These are phyloP conservation scores for Digitonthophagus gazella DNA, from an alignment of 2,888 invertebrate species.

Conservation along the genomic window DNA sequence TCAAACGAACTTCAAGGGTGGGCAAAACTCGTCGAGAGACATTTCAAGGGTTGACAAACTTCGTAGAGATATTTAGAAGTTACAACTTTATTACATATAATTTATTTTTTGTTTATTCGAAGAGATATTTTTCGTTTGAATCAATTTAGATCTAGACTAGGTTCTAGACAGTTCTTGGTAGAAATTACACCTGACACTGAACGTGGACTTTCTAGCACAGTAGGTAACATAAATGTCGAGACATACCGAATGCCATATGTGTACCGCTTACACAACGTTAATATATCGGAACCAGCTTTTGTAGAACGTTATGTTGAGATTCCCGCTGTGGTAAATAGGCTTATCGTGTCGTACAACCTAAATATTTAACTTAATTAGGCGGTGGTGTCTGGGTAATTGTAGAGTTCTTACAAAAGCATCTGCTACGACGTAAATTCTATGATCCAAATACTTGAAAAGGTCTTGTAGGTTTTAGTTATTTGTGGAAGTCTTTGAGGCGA, in stretches of 20 bases:
- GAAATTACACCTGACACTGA: neutral
- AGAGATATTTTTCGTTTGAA: neutral
- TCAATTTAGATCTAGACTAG: neutral
- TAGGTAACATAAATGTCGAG: neutral
- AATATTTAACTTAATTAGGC: neutral
- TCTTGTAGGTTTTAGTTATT: neutral
- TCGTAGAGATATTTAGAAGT: too few relatives aligned
- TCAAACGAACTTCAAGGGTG: too few relatives aligned
- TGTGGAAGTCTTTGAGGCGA: neutral
- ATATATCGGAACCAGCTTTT: neutral
- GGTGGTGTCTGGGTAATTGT: too few relatives aligned
- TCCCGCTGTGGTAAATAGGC: neutral
- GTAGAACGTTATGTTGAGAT: neutral
- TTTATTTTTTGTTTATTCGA: too few relatives aligned
- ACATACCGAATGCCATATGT: neutral
- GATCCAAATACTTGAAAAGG: neutral
- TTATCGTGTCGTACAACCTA: neutral
- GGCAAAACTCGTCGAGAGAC: too few relatives aligned
- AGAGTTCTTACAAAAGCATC: too few relatives aligned
- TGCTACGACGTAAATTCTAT: neutral
- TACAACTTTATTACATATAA: too few relatives aligned
- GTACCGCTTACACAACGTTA: neutral
- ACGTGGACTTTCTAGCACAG: neutral
- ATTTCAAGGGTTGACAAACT: too few relatives aligned
- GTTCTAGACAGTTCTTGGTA: neutral